Conservation (phyloP, 1,140 invertebrate species). For the Radopholus similis region DNA sequence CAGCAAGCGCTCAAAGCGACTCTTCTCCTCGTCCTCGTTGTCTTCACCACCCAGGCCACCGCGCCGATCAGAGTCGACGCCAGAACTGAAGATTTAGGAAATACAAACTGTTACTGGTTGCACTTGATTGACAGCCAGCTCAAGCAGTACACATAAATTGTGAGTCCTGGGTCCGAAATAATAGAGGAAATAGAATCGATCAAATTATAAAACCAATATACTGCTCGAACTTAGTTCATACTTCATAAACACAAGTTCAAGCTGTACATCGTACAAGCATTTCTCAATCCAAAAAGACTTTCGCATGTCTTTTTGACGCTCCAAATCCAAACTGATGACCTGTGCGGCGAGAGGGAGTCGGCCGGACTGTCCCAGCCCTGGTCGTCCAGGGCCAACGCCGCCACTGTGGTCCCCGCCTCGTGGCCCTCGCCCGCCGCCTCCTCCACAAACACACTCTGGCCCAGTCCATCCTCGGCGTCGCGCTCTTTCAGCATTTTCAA, state of each 20-base stretch:
- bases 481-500: conserved; percentile 57
- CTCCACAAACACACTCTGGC: neutral
- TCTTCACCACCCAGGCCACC: conserved; percentile 28
- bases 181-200: no score
- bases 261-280: no score
- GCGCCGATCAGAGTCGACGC: conserved; percentile 13
- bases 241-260: no score
- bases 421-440: conserved; percentile 18
- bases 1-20: conserved; percentile 50
- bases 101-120: no score
- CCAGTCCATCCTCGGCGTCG: conserved; percentile 21
- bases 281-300: no score
- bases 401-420: conserved; percentile 38
- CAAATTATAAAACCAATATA: no score
- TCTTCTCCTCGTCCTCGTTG: conserved; percentile 47
- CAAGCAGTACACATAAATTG: no score
- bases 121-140: no score
- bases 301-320: no score
- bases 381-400: neutral
- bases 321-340: no score
- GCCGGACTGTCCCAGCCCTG: conserved; percentile 1
- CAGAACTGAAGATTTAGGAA: conserved; percentile 11
- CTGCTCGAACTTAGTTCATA: no score
- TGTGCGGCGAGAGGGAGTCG: conserved; percentile 22
- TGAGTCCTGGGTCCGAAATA: no score